Evolutionary conservation across 2,797 vertebrate species (phyloP).

Genomic region (Anguilla anguilla): DNA sequence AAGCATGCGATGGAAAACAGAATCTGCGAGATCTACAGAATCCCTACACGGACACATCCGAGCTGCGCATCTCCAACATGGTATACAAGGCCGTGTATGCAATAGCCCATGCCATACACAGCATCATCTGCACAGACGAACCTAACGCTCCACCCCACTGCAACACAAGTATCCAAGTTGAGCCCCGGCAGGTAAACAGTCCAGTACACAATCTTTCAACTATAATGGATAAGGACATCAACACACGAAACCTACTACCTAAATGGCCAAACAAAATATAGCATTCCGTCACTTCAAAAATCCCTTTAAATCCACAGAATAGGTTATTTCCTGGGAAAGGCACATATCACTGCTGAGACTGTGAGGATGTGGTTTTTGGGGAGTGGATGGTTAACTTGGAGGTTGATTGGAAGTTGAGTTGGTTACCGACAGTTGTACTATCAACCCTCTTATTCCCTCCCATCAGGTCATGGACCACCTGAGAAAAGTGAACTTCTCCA

Average conservation of each 20-base stretch:
- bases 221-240: neutral
- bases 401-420: neutral
- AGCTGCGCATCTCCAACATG: constrained; percentile 66
- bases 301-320: neutral
- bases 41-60: constrained; percentile 64
- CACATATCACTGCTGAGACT: too few relatives aligned
- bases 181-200: constrained; percentile 56
- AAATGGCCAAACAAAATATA: neutral
- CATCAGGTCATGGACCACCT: constrained; percentile 62
- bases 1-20: constrained; percentile 60
- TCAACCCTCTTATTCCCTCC: neutral
- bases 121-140: constrained; percentile 49
- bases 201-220: neutral
- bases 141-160: constrained; percentile 43
- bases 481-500: constrained; percentile 61
- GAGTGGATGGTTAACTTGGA: too few relatives aligned
- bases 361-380: too few relatives aligned
- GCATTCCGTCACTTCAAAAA: too few relatives aligned
- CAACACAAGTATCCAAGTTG: constrained; percentile 47
- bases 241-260: too few relatives aligned
- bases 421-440: neutral
- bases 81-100: constrained; percentile 72
- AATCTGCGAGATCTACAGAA: constrained; percentile 49
- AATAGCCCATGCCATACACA: constrained; percentile 66
- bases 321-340: too few relatives aligned